A percentile compares a stretch with the other conserved stretches of the same genome.
Conservation (phyloP, 2,797 vertebrate genomes). For the Poecilia velifera region DNA sequence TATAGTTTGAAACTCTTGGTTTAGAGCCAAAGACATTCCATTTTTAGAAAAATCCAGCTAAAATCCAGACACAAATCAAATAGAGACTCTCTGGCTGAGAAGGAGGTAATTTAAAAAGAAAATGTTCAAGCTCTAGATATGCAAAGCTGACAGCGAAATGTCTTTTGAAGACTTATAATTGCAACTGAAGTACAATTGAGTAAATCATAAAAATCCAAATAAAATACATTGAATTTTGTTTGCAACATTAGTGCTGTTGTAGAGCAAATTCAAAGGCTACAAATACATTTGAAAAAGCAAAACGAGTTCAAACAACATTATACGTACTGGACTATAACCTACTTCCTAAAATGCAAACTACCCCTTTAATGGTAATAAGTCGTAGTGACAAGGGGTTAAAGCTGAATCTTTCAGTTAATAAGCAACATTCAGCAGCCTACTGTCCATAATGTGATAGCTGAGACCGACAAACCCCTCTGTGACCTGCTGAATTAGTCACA, state of each 20-base stretch:
- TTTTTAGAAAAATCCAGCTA: not conserved
- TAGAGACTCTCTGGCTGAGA: not conserved
- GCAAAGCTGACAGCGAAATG: not conserved
- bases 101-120: not conserved
- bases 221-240: not conserved
- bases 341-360: not conserved
- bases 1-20: not conserved
- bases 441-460: slow-evolving; percentile 41
- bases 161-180: not conserved
- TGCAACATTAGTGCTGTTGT: not conserved
- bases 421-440: slow-evolving; percentile 13
- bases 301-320: not conserved
- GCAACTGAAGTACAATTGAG: not conserved
- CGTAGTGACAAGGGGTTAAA: slow-evolving; percentile 6
- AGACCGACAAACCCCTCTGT: slow-evolving; percentile 45
- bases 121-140: not conserved
- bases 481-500: slow-evolving; percentile 72
- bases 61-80: not conserved
- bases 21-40: not conserved
- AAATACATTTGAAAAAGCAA: not conserved
- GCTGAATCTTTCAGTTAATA: slow-evolving; percentile 20
- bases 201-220: not conserved
- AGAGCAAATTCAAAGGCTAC: not conserved
- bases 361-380: not conserved
- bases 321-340: not conserved